Base-by-base conservation (phyloP, 2,888 invertebrate genomes). In the Apoda limacodes region DNA sequence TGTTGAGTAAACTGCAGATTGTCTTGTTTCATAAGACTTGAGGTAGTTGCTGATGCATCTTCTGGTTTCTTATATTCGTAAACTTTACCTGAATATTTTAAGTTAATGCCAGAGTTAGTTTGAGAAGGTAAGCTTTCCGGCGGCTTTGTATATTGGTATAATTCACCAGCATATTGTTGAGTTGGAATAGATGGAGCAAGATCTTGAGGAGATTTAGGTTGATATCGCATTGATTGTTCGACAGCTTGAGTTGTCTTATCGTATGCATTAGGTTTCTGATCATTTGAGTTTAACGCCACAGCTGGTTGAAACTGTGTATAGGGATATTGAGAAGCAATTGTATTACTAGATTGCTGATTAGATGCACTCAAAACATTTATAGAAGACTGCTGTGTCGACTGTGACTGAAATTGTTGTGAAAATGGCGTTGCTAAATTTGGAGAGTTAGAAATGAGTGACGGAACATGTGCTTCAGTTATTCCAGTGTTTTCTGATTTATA, bases 61-160 rank as follows among this genome's bases (percentile, higher is more conserved):
- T 26, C 14, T 9, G 41, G 45, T 37, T 45, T 44, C 4, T 33
- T 35, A 22, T 43, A 45, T 23, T 41, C 35, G 12, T 72, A 70
- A 37, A 72, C 44, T 45, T 60, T 55, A 11, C 60, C 58, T 5
- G 40, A 7, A 17, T 17, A 7, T 5, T 17, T 17, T 17, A 17
- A 6, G 5, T 17, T 6, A 17, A 17, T 6, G 17, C 17, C 17
- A 17, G 7, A 17, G 17, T 17, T 17, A 7, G 17, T 17, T 17
- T 17, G 17, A 17, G 50, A 43, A 12, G 61, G 51, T 1, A 61
- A 37, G 22, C 45, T 43, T 33, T 53, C 49, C 9, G 50, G 45
- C 22, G 71, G 72, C 28, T 71, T 71, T 22, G 49, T 66, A 35
- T 71, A 71, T 37, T 72, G 57, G 32, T 72, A 70, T 37, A 72